These are phyloP conservation scores for Plotosus lineatus DNA, from an alignment of 2,113 vertebrate species.

Conservation along the genomic window DNA sequence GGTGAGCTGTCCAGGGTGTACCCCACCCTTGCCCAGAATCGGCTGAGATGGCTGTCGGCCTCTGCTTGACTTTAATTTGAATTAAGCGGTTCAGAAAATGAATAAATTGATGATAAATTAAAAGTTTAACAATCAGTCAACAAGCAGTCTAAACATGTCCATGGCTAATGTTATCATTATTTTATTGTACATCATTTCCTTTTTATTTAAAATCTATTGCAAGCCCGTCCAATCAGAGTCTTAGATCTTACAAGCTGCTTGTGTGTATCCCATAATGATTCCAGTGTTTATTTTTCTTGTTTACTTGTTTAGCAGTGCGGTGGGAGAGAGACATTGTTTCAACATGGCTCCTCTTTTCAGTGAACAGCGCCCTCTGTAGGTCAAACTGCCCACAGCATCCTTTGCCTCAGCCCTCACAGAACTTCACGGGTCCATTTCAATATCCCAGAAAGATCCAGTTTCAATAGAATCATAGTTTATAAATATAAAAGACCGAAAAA, in stretches of 20 bases:
- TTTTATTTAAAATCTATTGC: not conserved
- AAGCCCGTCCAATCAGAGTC: not conserved
- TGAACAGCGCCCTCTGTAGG: constrained; percentile 31
- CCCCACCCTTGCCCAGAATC: too few species aligned
- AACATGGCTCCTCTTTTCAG: too few species aligned
- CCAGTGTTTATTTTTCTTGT: not conserved
- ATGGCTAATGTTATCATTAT: too few species aligned
- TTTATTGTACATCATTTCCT: not conserved
- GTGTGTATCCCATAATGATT: not conserved
- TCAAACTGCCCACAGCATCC: not conserved
- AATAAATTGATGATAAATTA: too few species aligned
- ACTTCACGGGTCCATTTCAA: not conserved
- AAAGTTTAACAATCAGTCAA: too few species aligned
- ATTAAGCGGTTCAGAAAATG: too few species aligned
- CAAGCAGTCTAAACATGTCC: too few species aligned
- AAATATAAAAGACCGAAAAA: not conserved
- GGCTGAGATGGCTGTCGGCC: too few species aligned
- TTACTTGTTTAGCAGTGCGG: not conserved
- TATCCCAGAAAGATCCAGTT: not conserved
- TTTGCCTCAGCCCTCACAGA: not conserved
- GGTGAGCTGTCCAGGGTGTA: too few species aligned
- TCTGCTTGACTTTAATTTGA: too few species aligned
- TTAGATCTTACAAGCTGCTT: not conserved
- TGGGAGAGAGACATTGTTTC: not conserved
- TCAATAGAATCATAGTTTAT: not conserved